These are phyloP conservation scores for Eulimnadia texana DNA, from an alignment of 1,140 invertebrate genomes.

Conservation along the genomic window DNA sequence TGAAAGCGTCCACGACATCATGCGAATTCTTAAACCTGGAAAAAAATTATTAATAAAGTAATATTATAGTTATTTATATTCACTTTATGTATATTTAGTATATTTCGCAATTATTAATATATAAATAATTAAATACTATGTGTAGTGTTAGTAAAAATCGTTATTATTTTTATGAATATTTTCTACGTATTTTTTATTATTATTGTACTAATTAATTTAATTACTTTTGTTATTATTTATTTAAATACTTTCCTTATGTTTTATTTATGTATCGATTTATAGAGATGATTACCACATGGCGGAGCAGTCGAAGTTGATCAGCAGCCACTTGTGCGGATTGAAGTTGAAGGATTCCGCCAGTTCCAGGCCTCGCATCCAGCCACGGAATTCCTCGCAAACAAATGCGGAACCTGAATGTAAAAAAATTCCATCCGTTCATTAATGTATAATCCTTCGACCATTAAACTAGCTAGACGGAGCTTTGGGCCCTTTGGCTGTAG, in stretches of 20 bases:
- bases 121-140: no score
- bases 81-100: no score
- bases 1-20: constrained; percentile 35
- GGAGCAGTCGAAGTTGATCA: constrained; percentile 85
- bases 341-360: constrained; percentile 73
- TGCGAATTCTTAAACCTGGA: constrained; percentile 37
- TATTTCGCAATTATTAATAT: no score
- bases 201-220: no score
- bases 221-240: no score
- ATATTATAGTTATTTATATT: no score
- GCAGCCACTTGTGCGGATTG: constrained; percentile 84
- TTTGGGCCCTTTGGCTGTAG: no score
- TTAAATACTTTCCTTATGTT: no score
- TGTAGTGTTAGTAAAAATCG: no score
- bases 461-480: not conserved
- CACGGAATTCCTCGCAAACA: constrained; percentile 74
- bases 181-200: no score
- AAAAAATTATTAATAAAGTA: constrained; percentile 29
- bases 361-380: constrained; percentile 64
- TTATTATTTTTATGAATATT: no score
- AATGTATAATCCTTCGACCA: not conserved
- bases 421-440: not conserved
- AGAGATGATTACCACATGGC: constrained; percentile 66
- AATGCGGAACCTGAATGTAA: constrained; percentile 52
- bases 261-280: no score